Percentiles rank a stretch among this genome's conserved stretches.
These are phyloP conservation scores for Mesocentrotus franciscanus DNA, from an alignment of 53 echinoderm and acorn worm species.

Conservation along the genomic window DNA sequence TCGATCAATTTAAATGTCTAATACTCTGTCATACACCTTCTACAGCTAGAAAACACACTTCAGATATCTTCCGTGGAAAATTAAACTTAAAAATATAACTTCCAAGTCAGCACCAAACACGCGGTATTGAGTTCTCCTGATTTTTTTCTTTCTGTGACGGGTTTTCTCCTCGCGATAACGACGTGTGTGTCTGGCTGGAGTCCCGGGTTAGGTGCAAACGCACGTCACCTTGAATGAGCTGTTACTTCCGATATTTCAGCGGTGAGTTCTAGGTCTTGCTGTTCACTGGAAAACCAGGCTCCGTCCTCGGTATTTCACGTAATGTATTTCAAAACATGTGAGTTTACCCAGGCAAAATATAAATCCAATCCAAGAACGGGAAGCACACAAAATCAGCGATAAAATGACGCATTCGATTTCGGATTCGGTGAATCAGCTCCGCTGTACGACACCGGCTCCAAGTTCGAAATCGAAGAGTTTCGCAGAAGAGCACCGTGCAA, in stretches of 20 bases:
- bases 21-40: background rate
- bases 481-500: background rate
- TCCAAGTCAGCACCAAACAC: background rate
- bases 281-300: background rate
- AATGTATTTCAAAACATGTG: conserved; percentile 2
- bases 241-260: conserved; percentile 31
- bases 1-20: background rate
- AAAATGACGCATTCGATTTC: conserved; percentile 57
- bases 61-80: background rate
- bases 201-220: conserved; percentile 14
- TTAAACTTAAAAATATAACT: background rate
- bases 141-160: background rate
- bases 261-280: background rate
- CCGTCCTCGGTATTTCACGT: background rate
- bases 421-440: background rate
- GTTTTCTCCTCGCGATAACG: background rate
- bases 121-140: background rate
- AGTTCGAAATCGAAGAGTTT: background rate
- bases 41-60: background rate
- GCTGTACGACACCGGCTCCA: background rate
- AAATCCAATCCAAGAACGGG: background rate
- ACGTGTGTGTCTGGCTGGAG: conserved; percentile 3
- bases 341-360: background rate
- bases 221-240: conserved; percentile 43
- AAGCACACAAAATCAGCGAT: background rate